These are phyloP conservation scores for Lepidocyrtoides sp. DNA, from an alignment of 2,888 invertebrate species.

Conservation along the genomic window DNA sequence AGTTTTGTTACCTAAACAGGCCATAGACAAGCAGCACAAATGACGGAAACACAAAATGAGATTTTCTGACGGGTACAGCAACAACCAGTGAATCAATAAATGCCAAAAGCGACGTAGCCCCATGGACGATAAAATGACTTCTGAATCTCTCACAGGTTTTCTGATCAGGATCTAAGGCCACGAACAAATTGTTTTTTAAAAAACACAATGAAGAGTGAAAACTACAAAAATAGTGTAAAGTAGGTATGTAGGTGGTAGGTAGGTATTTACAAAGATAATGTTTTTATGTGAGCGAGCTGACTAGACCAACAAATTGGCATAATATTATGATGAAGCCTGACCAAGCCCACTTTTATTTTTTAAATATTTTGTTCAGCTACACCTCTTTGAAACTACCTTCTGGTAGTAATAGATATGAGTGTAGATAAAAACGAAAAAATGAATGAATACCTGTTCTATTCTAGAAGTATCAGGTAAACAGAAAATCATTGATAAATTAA, in stretches of 20 bases:
- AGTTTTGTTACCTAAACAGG: constrained; percentile 72
- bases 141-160: constrained; percentile 61
- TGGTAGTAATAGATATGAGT: too few relatives aligned
- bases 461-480: not conserved
- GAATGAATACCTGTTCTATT: not conserved
- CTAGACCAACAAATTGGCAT: not conserved
- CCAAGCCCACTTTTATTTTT: not conserved
- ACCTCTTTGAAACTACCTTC: too few relatives aligned
- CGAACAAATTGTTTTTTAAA: too few relatives aligned
- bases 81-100: constrained; percentile 72
- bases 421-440: too few relatives aligned
- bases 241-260: too few relatives aligned
- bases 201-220: not conserved
- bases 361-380: too few relatives aligned
- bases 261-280: too few relatives aligned
- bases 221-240: too few relatives aligned
- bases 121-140: constrained; percentile 79
- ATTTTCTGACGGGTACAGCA: constrained; percentile 64
- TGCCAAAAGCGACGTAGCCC: constrained; percentile 67
- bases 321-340: too few relatives aligned
- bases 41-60: constrained; percentile 71
- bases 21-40: constrained; percentile 46
- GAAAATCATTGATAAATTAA: not conserved
- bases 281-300: not conserved
- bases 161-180: constrained; percentile 65